phyloP scores from a whole-genome alignment of 2,888 invertebrate species.

The Chesias legatella region DNA sequence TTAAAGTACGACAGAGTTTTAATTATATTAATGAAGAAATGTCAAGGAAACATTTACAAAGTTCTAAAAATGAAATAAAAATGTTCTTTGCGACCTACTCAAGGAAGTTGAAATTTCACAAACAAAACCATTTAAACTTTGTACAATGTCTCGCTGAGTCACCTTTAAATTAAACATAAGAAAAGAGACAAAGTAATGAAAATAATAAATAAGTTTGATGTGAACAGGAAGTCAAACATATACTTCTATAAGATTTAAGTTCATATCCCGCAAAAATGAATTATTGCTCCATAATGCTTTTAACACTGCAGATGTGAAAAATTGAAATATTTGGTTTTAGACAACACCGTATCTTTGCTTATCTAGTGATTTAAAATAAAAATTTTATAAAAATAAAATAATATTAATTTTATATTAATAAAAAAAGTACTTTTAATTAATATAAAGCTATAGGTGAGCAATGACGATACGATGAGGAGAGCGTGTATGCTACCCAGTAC shows the following conservation, averaged over 20 bases:
- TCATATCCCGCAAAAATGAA: constrained; percentile 23
- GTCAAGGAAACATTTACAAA: neutral
- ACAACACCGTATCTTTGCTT: too few relatives aligned
- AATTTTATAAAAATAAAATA: too few relatives aligned
- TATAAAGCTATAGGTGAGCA: too few relatives aligned
- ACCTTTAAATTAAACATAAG: constrained; percentile 22
- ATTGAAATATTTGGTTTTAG: too few relatives aligned
- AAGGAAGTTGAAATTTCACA: constrained; percentile 1
- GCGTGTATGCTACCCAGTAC: too few relatives aligned
- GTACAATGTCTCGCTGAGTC: constrained; percentile 16
- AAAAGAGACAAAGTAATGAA: constrained; percentile 26
- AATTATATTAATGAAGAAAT: too few relatives aligned
- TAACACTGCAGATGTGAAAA: neutral
- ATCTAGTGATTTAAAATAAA: too few relatives aligned
- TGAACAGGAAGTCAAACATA: constrained; percentile 31
- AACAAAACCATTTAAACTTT: constrained; percentile 16
- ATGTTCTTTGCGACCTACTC: neutral
- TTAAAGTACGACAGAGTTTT: too few relatives aligned
- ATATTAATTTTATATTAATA: too few relatives aligned
- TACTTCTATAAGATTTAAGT: constrained; percentile 19
- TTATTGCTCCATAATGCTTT: neutral
- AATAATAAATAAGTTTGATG: constrained; percentile 30
- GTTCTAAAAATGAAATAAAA: neutral
- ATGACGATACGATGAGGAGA: too few relatives aligned
- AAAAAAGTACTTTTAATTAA: too few relatives aligned